These are phyloP conservation scores for Momotus momota DNA, from an alignment of 2,797 vertebrate species.

Conservation along the genomic window DNA sequence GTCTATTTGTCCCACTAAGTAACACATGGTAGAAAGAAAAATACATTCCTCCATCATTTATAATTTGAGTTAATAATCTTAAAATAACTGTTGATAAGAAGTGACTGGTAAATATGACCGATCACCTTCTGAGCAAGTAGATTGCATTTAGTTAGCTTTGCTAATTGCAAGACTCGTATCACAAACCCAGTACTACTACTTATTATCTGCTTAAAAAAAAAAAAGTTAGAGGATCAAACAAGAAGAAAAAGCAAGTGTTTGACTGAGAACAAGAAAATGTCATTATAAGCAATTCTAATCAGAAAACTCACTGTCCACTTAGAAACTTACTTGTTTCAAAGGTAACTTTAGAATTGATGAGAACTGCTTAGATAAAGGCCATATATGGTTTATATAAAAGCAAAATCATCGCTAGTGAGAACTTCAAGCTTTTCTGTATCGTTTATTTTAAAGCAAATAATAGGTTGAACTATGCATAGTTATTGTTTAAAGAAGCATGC, in stretches of 20 bases:
- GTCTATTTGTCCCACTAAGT: not conserved
- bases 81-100: not conserved
- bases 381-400: not conserved
- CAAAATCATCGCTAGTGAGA: not conserved
- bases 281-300: not conserved
- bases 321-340: not conserved
- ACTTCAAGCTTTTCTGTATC: not conserved
- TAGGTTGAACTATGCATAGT: not conserved
- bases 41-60: not conserved
- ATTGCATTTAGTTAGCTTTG: fast-evolving
- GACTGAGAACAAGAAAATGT: not conserved
- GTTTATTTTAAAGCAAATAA: not conserved
- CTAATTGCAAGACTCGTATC: not conserved
- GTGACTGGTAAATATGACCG: not conserved
- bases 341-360: not conserved
- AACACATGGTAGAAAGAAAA: not conserved
- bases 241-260: not conserved
- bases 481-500: slow-evolving; percentile 26
- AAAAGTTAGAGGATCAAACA: not conserved
- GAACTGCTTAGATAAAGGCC: not conserved
- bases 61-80: not conserved
- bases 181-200: not conserved
- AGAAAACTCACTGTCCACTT: not conserved
- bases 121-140: not conserved
- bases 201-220: not conserved